A percentile compares a stretch with the other conserved stretches of the same genome.
Conservation (phyloP, 2,888 invertebrate species). For the Lochmaea crataegi region DNA sequence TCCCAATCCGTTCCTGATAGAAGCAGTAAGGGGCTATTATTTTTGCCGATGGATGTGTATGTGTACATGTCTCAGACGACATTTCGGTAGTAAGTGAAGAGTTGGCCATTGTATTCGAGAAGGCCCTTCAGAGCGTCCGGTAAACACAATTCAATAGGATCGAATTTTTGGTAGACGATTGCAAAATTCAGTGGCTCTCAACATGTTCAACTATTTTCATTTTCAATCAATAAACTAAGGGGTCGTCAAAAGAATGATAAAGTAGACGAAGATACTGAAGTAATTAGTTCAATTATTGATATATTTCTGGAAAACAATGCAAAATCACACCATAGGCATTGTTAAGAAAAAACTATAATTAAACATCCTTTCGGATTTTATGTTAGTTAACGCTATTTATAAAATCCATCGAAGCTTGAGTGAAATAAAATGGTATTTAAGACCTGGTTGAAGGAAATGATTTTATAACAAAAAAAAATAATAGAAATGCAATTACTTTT, state of each 20-base stretch:
- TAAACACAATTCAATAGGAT: constrained; percentile 43
- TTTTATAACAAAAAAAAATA: background rate
- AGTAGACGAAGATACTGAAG: no score
- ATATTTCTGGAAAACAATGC: no score
- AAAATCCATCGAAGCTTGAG: background rate
- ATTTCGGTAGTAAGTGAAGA: constrained; percentile 64
- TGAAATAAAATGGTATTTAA: background rate
- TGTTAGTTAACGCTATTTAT: no score
- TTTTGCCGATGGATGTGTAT: constrained; percentile 56
- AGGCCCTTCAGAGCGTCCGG: constrained; percentile 50
- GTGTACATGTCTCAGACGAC: constrained; percentile 54
- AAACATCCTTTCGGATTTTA: no score
- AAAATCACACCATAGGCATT: no score
- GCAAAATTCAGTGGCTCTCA: constrained; percentile 46
- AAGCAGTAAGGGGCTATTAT: constrained; percentile 59
- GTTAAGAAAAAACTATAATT: no score
- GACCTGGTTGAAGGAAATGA: no score
- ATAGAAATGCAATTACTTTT: background rate
- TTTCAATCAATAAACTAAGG: no score
- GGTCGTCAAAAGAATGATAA: no score
- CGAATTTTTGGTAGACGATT: constrained; percentile 45
- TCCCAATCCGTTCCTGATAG: background rate
- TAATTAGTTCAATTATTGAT: no score
- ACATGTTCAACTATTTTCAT: constrained; percentile 35
- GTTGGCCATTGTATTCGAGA: constrained; percentile 63